Evolutionary conservation across 2,888 invertebrate genomes (phyloP).

Genomic region (Sinohyriopsis cumingii): DNA sequence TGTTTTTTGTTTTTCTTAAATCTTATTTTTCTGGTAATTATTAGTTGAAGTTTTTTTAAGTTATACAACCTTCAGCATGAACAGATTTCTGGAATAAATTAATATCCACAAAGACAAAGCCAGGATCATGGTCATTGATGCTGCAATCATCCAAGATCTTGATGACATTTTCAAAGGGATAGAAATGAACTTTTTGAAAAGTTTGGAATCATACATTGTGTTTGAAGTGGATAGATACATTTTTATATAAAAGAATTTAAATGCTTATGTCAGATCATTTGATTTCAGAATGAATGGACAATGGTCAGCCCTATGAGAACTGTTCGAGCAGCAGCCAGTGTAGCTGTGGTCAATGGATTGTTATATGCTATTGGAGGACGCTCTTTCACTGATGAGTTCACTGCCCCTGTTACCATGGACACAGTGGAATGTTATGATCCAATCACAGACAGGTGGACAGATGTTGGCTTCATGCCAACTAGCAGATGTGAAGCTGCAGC

Average conservation of each 20-base stretch:
- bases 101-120: too few species aligned
- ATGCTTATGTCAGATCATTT: too few species aligned
- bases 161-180: too few species aligned
- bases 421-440: conserved; percentile 91
- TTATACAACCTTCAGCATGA: too few species aligned
- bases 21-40: too few species aligned
- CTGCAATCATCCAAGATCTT: too few species aligned
- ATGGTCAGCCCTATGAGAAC: conserved; percentile 82
- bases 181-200: too few species aligned
- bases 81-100: too few species aligned
- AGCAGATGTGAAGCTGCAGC: conserved; percentile 78
- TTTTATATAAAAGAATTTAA: too few species aligned
- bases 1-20: too few species aligned
- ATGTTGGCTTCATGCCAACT: conserved; percentile 85
- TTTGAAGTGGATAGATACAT: background rate
- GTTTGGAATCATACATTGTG: background rate
- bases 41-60: too few species aligned
- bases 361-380: conserved; percentile 94
- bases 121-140: too few species aligned
- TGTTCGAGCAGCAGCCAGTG: conserved; percentile 89
- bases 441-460: conserved; percentile 82
- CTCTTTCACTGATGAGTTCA: conserved; percentile 73
- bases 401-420: conserved; percentile 77
- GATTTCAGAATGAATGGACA: conserved; percentile 78
- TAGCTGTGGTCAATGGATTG: conserved; percentile 86